A percentile compares a stretch with the other conserved stretches of the same genome.
These are phyloP conservation scores for Samia ricini DNA, from an alignment of 1,140 invertebrate genomes.

Conservation along the genomic window DNA sequence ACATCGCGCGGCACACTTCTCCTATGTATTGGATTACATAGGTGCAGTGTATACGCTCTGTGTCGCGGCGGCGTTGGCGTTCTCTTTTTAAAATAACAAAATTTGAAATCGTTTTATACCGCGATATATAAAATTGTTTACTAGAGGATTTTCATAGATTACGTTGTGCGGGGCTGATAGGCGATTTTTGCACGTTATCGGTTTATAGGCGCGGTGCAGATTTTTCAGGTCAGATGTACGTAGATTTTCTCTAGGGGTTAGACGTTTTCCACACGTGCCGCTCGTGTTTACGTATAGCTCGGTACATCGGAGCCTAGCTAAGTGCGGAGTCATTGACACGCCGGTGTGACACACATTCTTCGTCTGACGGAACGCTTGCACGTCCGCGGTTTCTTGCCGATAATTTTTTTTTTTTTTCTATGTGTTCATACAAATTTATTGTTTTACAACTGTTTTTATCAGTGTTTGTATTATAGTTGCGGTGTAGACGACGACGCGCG, in stretches of 20 bases:
- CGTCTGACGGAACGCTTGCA: slow-evolving; percentile 46
- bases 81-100: slow-evolving; percentile 41
- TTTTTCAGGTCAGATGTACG: slow-evolving; percentile 15
- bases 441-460: slow-evolving; percentile 23
- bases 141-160: slow-evolving; percentile 1
- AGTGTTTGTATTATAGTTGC: background rate
- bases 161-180: background rate
- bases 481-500: slow-evolving; percentile 17
- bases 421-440: slow-evolving; percentile 2
- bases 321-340: slow-evolving; percentile 60
- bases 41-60: slow-evolving; percentile 51
- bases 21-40: slow-evolving; percentile 64
- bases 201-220: slow-evolving; percentile 14
- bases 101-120: slow-evolving; percentile 28
- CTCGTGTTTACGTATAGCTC: slow-evolving; percentile 53
- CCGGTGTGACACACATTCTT: slow-evolving; percentile 64
- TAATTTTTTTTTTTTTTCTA: slow-evolving; percentile 12
- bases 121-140: slow-evolving; percentile 15
- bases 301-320: slow-evolving; percentile 3
- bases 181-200: slow-evolving; percentile 16
- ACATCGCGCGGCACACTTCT: slow-evolving; percentile 58
- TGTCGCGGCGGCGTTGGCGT: slow-evolving; percentile 48
- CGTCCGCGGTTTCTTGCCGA: slow-evolving; percentile 41
- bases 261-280: slow-evolving; percentile 41
- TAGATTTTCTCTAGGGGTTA: slow-evolving; percentile 14